Base-by-base conservation (phyloP, 2,113 vertebrate species). In the Bubo blakistoni region DNA sequence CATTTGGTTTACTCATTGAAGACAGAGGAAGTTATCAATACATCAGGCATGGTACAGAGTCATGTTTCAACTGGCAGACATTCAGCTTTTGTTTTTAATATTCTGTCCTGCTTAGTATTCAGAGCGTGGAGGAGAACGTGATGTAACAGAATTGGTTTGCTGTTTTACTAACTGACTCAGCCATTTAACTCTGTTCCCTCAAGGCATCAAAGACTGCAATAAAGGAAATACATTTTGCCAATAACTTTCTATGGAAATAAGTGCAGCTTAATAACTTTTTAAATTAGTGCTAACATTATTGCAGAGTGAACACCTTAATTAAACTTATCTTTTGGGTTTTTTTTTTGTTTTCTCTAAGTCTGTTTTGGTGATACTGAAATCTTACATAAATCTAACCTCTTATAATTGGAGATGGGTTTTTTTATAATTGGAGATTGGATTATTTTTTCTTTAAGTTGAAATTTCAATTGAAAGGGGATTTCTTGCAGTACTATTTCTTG, bases 101-200 rank as follows among this genome's bases (percentile, higher is more conserved):
- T 78, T 94, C 46, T 52, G 40, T 84, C 32, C 70, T 94, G 70
- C 95, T 97, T 80, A 94, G 44, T 81, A 96, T 98, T 95, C 96
- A 89, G 22, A 73, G 38, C 65, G 86, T 66, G 58, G 83, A 92
- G 57, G 29, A 76, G 80, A 92, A 89, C 18, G 52, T 82, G 92
- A 44, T 94, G 65, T 63, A 58, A 77, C 51, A 65, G 80, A 97
- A 97, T 94, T 95, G 93, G 55, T 90, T 92, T 98, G 47, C 89
- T 94, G 67, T 96, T 95, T 96, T 97, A 94, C 74, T 83, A 66
- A 95, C 90, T 96, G 94, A 97, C 83, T 96, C 95, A 97, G 83
- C 65, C 89, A 86, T 96, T 98, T 97, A 86, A 91, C 92, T 98
- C 86, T 69, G 51, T 91, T 97, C 71, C 87, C 86, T 93, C 86